Evolutionary conservation across 1,140 invertebrate species (phyloP).

Genomic region (Batillaria attramentaria): DNA sequence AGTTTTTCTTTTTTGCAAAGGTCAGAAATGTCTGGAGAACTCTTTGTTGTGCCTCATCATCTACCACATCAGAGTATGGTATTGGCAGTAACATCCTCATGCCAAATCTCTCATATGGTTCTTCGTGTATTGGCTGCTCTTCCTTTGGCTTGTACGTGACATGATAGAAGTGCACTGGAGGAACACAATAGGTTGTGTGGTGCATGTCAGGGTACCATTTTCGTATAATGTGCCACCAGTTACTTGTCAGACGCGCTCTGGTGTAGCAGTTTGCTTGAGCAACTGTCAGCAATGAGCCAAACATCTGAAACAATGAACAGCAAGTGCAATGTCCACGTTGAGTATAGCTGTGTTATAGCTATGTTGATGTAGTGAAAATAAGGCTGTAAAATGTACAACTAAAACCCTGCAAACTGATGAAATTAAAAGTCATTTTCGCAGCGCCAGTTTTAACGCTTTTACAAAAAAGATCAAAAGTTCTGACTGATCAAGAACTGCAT

Average conservation of each 20-base stretch:
- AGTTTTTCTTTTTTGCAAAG: neutral
- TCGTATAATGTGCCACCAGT: slow-evolving; percentile 6
- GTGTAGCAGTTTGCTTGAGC: neutral
- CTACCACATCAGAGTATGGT: neutral
- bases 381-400: no score
- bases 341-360: no score
- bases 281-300: neutral
- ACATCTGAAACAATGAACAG: slow-evolving; percentile 28
- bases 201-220: slow-evolving; percentile 12
- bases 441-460: no score
- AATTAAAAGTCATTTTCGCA: no score
- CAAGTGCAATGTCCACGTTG: no score
- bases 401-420: no score
- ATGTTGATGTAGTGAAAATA: no score
- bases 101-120: neutral
- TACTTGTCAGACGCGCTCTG: neutral
- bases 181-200: neutral
- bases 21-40: neutral
- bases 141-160: neutral
- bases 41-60: slow-evolving; percentile 9
- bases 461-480: no score
- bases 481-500: no score
- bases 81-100: neutral
- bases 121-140: neutral
- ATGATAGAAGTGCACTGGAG: neutral